Evolutionary conservation across 2,797 vertebrate genomes (phyloP).

Genomic region (Pyrocephalus nanus): DNA sequence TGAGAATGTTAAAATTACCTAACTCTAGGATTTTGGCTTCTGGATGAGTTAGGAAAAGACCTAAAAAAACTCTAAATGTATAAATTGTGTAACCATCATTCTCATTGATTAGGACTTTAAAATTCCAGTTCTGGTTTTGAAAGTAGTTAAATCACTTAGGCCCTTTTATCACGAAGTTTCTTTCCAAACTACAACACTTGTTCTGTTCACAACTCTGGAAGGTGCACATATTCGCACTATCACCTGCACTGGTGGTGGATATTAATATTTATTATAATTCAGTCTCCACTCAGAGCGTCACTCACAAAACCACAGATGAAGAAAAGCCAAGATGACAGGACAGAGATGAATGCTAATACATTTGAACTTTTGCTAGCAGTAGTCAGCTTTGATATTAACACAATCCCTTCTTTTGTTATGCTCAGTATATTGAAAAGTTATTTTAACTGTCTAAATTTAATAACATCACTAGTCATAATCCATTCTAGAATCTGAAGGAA

Average conservation of each 20-base stretch:
- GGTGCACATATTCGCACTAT: background rate
- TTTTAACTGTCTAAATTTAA: constrained; percentile 41
- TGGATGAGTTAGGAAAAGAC: background rate
- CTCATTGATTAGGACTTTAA: background rate
- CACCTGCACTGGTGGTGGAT: background rate
- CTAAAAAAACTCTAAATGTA: background rate
- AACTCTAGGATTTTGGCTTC: background rate
- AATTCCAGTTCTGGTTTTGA: background rate
- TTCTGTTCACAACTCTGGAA: background rate
- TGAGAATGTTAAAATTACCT: background rate
- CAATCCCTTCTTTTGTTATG: background rate
- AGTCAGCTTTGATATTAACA: constrained; percentile 41
- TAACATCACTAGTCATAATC: background rate
- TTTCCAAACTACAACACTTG: background rate
- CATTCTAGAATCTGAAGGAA: background rate
- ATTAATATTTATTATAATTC: constrained; percentile 27
- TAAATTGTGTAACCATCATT: background rate
- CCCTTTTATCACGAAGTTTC: background rate
- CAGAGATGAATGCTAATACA: constrained; percentile 19
- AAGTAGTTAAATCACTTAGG: background rate
- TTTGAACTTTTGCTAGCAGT: constrained; percentile 13
- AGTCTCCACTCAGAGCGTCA: background rate
- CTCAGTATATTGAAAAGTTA: constrained; percentile 26
- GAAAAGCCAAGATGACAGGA: constrained; percentile 36
- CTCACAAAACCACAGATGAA: background rate